Conservation (phyloP, 2,113 vertebrate species). For the Sisor rabdophorus region DNA sequence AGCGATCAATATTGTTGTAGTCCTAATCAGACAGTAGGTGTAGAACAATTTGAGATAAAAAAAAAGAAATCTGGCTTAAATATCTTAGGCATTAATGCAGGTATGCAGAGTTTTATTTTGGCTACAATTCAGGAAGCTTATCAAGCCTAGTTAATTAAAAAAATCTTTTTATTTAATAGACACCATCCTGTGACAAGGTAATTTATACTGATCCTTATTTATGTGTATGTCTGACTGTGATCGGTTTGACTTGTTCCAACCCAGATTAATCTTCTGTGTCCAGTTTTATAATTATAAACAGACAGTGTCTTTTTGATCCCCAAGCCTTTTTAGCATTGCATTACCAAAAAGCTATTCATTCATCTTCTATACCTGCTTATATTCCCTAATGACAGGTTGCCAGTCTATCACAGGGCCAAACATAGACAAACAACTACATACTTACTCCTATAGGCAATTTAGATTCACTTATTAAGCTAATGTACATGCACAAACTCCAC, state of each 20-base stretch:
- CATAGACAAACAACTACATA: no score
- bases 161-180: conserved; percentile 4
- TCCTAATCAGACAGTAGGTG: background rate
- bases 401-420: no score
- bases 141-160: conserved; percentile 14
- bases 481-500: no score
- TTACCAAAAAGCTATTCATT: no score
- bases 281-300: background rate
- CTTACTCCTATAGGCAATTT: no score
- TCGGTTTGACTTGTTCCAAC: background rate
- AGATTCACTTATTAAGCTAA: no score
- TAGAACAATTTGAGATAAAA: background rate
- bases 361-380: no score
- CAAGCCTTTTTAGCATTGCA: no score
- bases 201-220: background rate
- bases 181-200: background rate
- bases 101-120: background rate
- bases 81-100: background rate
- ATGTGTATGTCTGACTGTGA: background rate
- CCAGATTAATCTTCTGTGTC: background rate
- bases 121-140: background rate
- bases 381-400: no score
- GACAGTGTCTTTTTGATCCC: background rate
- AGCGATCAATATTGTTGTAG: background rate
- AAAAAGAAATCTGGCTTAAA: background rate